Conservation (phyloP, 2,113 vertebrate species). For the Balaenoptera acutorostrata region DNA sequence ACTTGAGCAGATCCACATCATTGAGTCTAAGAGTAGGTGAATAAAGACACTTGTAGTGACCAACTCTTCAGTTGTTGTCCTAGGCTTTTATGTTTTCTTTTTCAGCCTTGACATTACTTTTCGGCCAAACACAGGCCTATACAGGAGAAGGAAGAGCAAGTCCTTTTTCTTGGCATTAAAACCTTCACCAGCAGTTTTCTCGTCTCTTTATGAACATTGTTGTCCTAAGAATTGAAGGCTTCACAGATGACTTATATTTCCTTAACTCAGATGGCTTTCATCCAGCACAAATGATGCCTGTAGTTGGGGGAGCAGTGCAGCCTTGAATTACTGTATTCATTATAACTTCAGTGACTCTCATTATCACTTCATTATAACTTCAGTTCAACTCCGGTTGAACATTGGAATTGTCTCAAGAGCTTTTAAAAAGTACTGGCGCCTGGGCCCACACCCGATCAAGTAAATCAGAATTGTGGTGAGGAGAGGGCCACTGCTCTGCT, state of each 20-base stretch:
- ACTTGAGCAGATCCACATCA: conserved; percentile 27
- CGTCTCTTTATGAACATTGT: neutral
- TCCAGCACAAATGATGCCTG: neutral
- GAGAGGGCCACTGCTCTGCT: neutral
- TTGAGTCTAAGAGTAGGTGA: neutral
- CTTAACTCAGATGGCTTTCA: neutral
- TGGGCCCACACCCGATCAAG: neutral
- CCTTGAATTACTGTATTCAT: neutral
- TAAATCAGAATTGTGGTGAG: neutral
- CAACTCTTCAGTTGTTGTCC: neutral
- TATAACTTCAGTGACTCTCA: neutral
- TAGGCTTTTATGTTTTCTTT: conserved; percentile 2
- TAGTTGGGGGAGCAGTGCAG: neutral
- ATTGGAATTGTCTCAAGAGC: neutral
- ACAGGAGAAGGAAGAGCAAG: neutral
- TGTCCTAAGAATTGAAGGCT: neutral
- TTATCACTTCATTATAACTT: neutral
- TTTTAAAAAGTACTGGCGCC: neutral
- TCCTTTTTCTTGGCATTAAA: neutral
- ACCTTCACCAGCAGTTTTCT: neutral
- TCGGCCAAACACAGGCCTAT: neutral
- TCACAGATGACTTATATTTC: neutral
- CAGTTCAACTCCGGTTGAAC: neutral
- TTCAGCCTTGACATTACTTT: conserved; percentile 15
- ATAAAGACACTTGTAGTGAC: neutral